Percentiles rank a stretch among this genome's conserved stretches.
Evolutionary conservation across 2,888 invertebrate species (phyloP).

Genomic region (Escarpia spicata): DNA sequence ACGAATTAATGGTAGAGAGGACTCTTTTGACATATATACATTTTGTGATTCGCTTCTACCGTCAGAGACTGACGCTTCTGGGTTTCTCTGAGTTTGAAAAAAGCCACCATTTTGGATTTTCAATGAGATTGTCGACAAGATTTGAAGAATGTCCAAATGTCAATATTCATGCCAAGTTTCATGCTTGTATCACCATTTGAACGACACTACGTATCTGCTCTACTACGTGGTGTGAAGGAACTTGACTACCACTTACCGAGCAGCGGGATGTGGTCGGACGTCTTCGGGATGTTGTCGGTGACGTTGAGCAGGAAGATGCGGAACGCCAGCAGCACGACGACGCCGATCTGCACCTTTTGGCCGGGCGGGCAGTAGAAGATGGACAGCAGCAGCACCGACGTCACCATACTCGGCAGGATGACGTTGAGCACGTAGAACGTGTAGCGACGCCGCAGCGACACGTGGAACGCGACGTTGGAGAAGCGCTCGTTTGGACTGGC

Average conservation of each 20-base stretch:
- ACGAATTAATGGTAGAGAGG: too few relatives aligned
- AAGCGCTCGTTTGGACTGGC: conserved; percentile 30
- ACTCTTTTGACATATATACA: too few relatives aligned
- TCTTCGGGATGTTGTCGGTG: conserved; percentile 42
- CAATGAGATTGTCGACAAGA: too few relatives aligned
- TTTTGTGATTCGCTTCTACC: too few relatives aligned
- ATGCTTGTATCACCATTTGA: too few relatives aligned
- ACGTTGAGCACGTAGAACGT: conserved; percentile 42
- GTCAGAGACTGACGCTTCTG: too few relatives aligned
- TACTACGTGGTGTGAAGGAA: too few relatives aligned
- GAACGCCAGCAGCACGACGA: conserved; percentile 40
- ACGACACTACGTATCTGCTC: too few relatives aligned
- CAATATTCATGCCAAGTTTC: too few relatives aligned
- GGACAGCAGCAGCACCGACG: conserved; percentile 38
- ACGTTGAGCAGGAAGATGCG: conserved; percentile 41
- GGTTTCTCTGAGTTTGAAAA: too few relatives aligned
- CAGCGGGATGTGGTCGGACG: conserved; percentile 41
- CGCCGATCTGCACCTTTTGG: conserved; percentile 41
- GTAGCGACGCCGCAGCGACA: conserved; percentile 38
- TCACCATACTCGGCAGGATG: conserved; percentile 40
- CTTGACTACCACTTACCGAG: conserved; percentile 36
- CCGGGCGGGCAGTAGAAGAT: conserved; percentile 41
- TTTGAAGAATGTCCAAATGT: too few relatives aligned
- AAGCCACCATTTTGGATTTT: too few relatives aligned
- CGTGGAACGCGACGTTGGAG: conserved; percentile 31